Conservation (phyloP, 2,797 vertebrate genomes). For the Phrynocephalus guinanensis region DNA sequence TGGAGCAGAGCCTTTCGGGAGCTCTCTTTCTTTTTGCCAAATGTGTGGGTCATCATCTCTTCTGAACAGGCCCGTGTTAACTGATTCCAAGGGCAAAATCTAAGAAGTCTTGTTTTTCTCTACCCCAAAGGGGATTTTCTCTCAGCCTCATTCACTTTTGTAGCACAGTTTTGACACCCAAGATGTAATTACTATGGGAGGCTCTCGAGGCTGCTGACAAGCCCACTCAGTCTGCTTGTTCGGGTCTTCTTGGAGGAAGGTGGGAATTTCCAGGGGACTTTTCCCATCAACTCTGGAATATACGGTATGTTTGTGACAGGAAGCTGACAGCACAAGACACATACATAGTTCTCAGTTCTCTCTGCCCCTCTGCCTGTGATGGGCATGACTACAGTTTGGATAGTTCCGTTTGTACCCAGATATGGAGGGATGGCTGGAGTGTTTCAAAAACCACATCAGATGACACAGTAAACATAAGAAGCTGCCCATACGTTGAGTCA, state of each 20-base stretch:
- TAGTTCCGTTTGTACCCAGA: neutral
- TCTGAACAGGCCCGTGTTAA: too few relatives aligned
- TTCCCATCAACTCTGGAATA: neutral
- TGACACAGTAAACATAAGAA: neutral
- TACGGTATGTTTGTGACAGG: constrained; percentile 14
- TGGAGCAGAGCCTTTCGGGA: neutral
- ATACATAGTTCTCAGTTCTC: constrained; percentile 8
- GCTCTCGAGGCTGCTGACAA: constrained; percentile 10
- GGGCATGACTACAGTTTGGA: neutral
- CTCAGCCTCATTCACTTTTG: neutral
- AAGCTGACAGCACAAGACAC: constrained; percentile 27
- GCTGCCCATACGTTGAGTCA: neutral
- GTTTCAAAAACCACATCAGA: neutral
- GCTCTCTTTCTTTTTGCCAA: neutral
- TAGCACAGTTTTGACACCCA: neutral
- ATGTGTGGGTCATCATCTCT: too few relatives aligned
- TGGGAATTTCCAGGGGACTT: constrained; percentile 1
- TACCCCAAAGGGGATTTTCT: neutral
- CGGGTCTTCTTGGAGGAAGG: neutral
- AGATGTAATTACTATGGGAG: neutral
- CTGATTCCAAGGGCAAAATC: too few relatives aligned
- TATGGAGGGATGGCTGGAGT: neutral
- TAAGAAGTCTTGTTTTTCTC: neutral
- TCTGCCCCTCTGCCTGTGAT: neutral
- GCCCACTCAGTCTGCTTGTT: neutral